Percentiles rank a stretch among this genome's conserved stretches.
Evolutionary conservation across 2,797 vertebrate genomes (phyloP).

Genomic region (Mormyrus hasselquistii): DNA sequence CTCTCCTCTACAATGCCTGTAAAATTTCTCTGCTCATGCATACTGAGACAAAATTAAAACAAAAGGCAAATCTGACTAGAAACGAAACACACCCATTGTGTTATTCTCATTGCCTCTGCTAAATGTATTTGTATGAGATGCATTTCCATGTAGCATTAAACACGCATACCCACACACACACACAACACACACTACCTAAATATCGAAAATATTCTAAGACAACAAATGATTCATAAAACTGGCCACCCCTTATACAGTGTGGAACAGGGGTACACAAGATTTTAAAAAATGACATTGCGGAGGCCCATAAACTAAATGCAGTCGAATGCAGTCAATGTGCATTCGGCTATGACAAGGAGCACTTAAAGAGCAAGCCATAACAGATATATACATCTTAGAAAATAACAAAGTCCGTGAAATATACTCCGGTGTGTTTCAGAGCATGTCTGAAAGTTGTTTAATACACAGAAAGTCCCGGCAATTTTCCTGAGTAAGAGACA

Average conservation of each 20-base stretch:
- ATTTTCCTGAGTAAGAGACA: neutral
- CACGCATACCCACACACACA: neutral
- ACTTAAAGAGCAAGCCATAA: neutral
- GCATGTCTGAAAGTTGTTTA: neutral
- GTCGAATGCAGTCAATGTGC: neutral
- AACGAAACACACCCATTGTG: neutral
- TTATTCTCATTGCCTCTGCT: neutral
- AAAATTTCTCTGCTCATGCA: neutral
- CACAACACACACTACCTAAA: neutral
- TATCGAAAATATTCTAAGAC: neutral
- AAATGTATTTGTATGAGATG: neutral
- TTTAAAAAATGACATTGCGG: neutral
- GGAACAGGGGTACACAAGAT: neutral
- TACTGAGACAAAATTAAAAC: neutral
- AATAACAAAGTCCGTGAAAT: neutral
- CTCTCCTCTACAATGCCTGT: neutral
- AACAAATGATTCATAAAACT: neutral
- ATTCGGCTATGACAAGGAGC: neutral
- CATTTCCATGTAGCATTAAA: neutral
- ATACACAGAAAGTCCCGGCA: neutral
- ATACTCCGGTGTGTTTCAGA: neutral
- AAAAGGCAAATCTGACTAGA: neutral
- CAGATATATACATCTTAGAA: neutral
- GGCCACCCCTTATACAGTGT: neutral
- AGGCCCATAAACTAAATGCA: neutral